Base-by-base conservation (phyloP, 2,797 vertebrate species). In the Carapus acus region DNA sequence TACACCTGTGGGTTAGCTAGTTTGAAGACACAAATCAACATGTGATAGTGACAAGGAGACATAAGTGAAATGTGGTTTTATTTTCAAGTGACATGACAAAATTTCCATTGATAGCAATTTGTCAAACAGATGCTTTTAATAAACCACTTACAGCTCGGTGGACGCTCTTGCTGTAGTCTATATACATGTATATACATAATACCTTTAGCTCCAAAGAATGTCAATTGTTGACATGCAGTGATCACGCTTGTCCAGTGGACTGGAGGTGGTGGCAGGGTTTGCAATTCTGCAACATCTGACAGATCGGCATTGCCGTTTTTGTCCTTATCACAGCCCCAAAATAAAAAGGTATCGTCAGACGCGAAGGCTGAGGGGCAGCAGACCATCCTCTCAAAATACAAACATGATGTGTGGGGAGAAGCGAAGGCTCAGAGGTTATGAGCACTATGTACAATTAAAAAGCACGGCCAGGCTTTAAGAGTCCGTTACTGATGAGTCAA, bases 181-280 rank as follows among this genome's bases (percentile, higher is more conserved):
- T 86, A 77, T 82, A 86, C 57, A 76, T 72, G 36, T 85, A 77
- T 83, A 63, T 83, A 85, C 80, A 87, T 53, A 64, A 46, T 63
- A 66, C 55, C 36, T 73, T 80, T 54, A 65, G 44, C 61, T 69
- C 40, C 52, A 60, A 27, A n/a, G n/a, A n/a, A 51, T 64, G 65
- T 69, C 31, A 65, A 64, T 57, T 56, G 61, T 67, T 63, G 50
- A 78, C 44, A 54, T 48, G 38, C 53, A 44, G 69, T 65, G 68
- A 42, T 39, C 67, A 46, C 59, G 65, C 1, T n/a, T 24, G 74
- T 85, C 80, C 81, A 79, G 82, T 70, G 75, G 82, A 83, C 47
- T 69, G 74, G 31, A 69, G 80, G 68, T 76, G 74, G 71, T 33
- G 12, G 14, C 65, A 75, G 81, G 81, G 76, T 79, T 87, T 68